A percentile compares a stretch with the other conserved stretches of the same genome.
Conservation (phyloP, 2,888 invertebrate genomes). For the Sialis fuliginosa region DNA sequence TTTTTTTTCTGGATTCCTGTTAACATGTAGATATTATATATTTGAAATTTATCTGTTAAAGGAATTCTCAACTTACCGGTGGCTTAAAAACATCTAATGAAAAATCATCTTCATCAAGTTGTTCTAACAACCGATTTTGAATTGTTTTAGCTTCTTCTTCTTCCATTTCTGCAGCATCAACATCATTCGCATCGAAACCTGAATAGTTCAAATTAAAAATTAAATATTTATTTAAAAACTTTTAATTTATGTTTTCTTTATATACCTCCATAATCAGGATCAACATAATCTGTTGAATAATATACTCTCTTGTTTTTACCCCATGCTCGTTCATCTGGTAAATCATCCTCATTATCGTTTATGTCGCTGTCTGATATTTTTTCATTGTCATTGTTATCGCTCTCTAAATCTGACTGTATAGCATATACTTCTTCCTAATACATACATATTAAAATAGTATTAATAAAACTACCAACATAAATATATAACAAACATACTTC, state of each 20-base stretch:
- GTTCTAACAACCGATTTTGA: slow-evolving; percentile 56
- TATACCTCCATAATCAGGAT: slow-evolving; percentile 63
- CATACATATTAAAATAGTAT: neutral
- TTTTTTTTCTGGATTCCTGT: too few relatives aligned
- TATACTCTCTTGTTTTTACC: slow-evolving; percentile 62
- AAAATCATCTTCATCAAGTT: slow-evolving; percentile 65
- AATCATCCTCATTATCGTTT: slow-evolving; percentile 43
- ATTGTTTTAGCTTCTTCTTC: slow-evolving; percentile 70
- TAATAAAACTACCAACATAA: neutral
- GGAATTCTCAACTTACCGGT: neutral
- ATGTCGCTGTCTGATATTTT: slow-evolving; percentile 52
- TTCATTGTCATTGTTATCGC: slow-evolving; percentile 28
- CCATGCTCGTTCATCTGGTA: slow-evolving; percentile 76
- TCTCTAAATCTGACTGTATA: slow-evolving; percentile 26
- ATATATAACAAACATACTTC: slow-evolving; percentile 21
- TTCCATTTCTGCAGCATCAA: slow-evolving; percentile 59
- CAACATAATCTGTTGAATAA: slow-evolving; percentile 79
- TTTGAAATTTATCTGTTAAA: too few relatives aligned
- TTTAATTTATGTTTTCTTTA: neutral
- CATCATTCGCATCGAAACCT: slow-evolving; percentile 36
- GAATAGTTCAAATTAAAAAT: neutral
- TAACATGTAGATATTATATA: too few relatives aligned
- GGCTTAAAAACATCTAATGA: slow-evolving; percentile 35
- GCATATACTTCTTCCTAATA: slow-evolving; percentile 16
- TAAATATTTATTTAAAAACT: neutral